phyloP scores from a whole-genome alignment of 1,140 invertebrate genomes.

The Ylistrum balloti region DNA sequence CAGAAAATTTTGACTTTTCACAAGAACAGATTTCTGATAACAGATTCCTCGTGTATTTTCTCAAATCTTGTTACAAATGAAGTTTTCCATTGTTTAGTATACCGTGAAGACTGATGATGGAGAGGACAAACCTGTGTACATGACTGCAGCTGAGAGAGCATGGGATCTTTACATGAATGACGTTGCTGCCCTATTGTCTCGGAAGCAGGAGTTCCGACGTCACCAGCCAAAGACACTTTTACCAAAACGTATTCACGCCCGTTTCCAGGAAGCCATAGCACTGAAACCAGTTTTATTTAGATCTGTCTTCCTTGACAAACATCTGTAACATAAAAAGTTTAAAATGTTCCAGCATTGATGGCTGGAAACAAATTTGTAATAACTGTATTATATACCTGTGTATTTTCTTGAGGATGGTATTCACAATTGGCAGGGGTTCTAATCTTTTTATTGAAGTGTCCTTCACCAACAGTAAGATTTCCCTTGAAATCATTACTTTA shows the following conservation, averaged over 20 bases:
- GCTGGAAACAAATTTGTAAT: no score
- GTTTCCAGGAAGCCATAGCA: neutral
- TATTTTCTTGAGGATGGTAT: no score
- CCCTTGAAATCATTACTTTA: no score
- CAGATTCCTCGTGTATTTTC: no score
- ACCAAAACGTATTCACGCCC: neutral
- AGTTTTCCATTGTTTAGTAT: conserved; percentile 53
- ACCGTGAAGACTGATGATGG: conserved; percentile 38
- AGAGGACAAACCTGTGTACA: conserved; percentile 31
- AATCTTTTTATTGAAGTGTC: no score
- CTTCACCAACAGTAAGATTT: no score
- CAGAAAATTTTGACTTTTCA: no score
- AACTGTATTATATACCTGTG: no score
- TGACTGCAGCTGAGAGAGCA: conserved; percentile 46
- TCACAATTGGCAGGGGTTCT: no score
- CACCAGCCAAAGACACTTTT: neutral
- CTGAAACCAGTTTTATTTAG: neutral
- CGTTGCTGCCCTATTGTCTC: neutral
- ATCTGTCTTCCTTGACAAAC: neutral
- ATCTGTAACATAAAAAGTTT: neutral
- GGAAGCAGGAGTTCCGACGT: conserved; percentile 36
- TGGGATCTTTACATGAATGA: conserved; percentile 1
- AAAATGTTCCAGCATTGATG: neutral
- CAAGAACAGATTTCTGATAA: no score
- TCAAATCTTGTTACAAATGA: no score